Base-by-base conservation (phyloP, 2,113 vertebrate species). In the Alethe castanea region DNA sequence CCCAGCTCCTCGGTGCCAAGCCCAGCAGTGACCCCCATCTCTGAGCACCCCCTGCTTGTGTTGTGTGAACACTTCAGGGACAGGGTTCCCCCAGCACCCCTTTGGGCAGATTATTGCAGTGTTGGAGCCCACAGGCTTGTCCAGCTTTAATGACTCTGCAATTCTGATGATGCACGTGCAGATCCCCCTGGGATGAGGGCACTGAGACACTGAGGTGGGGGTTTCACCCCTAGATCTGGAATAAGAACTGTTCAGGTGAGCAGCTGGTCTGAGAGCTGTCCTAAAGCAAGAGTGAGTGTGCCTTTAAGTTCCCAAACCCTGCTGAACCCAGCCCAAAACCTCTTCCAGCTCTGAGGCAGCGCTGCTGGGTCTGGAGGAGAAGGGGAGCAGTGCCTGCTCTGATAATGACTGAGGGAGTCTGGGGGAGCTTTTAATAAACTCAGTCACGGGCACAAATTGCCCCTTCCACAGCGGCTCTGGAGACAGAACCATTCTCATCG, bases 51-150 rank as follows among this genome's bases (percentile, higher is more conserved):
- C 31, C 11, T 12, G 47, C 64, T 16, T 0, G 3, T 25, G 31
- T 2, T 19, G 13, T 14, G 1, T 14, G 29, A 5, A 3, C 74
- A 3, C 11, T 9, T 6, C 28, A 48, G 35, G 57, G 48, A 14
- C 5, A 6, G 25, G 66, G 8, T 8, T 8, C 35, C 85, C 62
- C 42, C 66, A 25, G 4, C 50, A 1, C 22, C 6, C 4, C 67
- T 23, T 0, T 44, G 77, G 77, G 59, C 26, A 23, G 24, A 5
- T 6, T 1, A 0, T 22, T 9, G 25, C 35, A 14, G 0, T 5
- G 14, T 0, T 6, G 1, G n/a, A 22, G 6, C 59, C 12, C n/a
- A 4, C 14, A 8, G 70, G 29, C 81, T 57, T n/a, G 22, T 10
- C 62, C 72, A 69, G 19, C 62, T 22, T 2, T 2, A 3, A 4